Evolutionary conservation across 2,888 invertebrate genomes (phyloP).

Genomic region (Tetramorium bicarinatum): DNA sequence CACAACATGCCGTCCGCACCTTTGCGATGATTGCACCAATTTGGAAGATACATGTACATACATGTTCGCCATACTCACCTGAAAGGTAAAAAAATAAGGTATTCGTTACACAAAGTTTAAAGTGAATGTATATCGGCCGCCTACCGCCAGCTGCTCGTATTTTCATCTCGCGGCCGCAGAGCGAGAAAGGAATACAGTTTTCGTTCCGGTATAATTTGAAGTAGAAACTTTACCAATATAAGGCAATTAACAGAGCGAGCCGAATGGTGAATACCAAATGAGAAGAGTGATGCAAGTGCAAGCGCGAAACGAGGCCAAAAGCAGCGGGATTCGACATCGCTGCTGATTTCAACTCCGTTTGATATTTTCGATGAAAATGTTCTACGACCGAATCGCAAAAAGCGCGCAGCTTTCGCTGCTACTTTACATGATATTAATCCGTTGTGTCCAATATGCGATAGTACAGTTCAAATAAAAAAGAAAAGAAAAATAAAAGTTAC

Average conservation of each 20-base stretch:
- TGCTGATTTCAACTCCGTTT: slow-evolving; percentile 23
- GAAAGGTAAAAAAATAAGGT: slow-evolving; percentile 45
- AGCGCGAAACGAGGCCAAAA: slow-evolving; percentile 34
- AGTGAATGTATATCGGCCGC: slow-evolving; percentile 43
- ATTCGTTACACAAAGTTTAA: slow-evolving; percentile 36
- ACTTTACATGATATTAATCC: slow-evolving; percentile 39
- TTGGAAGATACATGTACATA: background rate
- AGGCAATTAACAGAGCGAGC: slow-evolving; percentile 72
- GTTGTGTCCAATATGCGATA: slow-evolving; percentile 23
- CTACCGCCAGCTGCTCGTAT: slow-evolving; percentile 28
- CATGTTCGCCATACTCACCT: slow-evolving; percentile 57
- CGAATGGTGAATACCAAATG: slow-evolving; percentile 59
- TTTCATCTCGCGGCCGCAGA: slow-evolving; percentile 40
- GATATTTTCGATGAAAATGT: slow-evolving; percentile 43
- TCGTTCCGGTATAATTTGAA: slow-evolving; percentile 57
- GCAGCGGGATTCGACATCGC: slow-evolving; percentile 27
- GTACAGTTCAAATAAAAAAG: background rate
- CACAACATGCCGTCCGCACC: background rate
- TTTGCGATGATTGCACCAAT: slow-evolving; percentile 19
- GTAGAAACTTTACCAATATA: slow-evolving; percentile 76
- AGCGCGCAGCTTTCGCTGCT: slow-evolving; percentile 7
- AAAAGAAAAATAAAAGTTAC: background rate
- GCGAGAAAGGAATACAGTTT: slow-evolving; percentile 33
- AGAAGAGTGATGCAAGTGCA: slow-evolving; percentile 42
- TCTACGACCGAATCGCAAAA: background rate